A percentile compares a stretch with the other conserved stretches of the same genome.
Conservation (phyloP, 1,140 invertebrate genomes). For the Oedothorax gibbosus region DNA sequence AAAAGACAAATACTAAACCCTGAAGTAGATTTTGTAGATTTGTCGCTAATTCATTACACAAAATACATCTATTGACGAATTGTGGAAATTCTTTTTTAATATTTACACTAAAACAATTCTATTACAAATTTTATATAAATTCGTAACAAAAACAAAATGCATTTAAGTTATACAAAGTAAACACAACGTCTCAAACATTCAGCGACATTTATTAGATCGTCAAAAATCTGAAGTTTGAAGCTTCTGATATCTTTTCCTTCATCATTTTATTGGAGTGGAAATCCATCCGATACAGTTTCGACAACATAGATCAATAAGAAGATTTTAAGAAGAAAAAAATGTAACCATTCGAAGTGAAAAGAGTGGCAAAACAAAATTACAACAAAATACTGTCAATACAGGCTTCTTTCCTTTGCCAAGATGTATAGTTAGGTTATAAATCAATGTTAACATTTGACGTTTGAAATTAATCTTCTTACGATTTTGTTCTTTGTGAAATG, state of each 20-base stretch:
- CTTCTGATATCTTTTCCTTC: background rate
- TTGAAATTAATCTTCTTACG: constrained; percentile 32
- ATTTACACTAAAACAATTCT: too few species aligned
- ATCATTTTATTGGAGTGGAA: background rate
- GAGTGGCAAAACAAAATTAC: constrained; percentile 32
- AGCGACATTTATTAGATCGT: too few species aligned
- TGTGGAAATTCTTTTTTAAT: too few species aligned
- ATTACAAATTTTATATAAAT: too few species aligned
- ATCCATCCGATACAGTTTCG: too few species aligned
- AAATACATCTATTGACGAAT: too few species aligned
- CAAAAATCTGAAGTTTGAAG: background rate
- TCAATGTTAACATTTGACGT: constrained; percentile 49
- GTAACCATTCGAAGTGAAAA: constrained; percentile 30
- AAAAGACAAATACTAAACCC: too few species aligned
- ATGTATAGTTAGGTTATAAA: constrained; percentile 35
- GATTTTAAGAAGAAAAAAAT: background rate
- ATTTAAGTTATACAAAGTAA: too few species aligned
- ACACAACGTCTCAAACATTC: too few species aligned
- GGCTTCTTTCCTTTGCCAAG: constrained; percentile 10
- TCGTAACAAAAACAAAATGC: too few species aligned
- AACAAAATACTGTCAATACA: constrained; percentile 22
- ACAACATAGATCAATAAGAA: constrained; percentile 16
- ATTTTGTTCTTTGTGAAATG: background rate
- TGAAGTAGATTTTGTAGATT: too few species aligned
- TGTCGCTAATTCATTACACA: too few species aligned